Evolutionary conservation across 2,888 invertebrate species (phyloP), one percentile per base, ranked within the genome.

Genomic region (Euclidia mi): DNA sequence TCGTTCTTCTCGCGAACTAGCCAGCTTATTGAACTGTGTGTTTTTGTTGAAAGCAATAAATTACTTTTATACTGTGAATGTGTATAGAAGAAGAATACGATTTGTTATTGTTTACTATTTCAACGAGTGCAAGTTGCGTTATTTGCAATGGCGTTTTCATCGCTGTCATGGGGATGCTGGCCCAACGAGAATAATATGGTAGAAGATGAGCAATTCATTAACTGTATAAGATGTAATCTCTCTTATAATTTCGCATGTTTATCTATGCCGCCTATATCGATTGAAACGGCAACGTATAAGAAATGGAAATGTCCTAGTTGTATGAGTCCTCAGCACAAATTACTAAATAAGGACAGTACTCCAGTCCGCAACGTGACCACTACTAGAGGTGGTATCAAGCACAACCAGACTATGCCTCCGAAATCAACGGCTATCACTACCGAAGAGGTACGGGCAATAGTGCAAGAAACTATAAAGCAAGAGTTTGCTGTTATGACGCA

Each of bases 381-480:
- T 9, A 17, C 10, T 4, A 28, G 46, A 11, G 29, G 46, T 2
- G 29, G 15, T 17, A 47, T 38, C 7, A 15, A 38, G 6, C 17
- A 7, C 2, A 38, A 29, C 7, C 10, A 38, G 0, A 47, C 28
- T 6, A 38, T 38, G 3, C 47, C 47, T 9, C 31, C 29, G 3
- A 10, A 6, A 2, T 1, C 31, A 4, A n/a, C 3, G 3, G 3
- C 29, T 0, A 11, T 40, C 1, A 47, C 18, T 9, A 11, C 6
- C 0, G 47, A 47, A 1, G 29, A 47, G 2, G 47, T 47, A 2
- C 37, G 47, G 0, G 9, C 15, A 3, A 38, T 47, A 9, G 29
- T 47, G 2, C 47, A 31, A 11, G 38, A 48, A 0, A 18, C 31
- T 7, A 48, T 48, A 2, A 29, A 40, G 12, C 29, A 17, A 2